These are phyloP conservation scores for Melanophora roralis DNA, from an alignment of 2,888 invertebrate genomes.

Conservation along the genomic window DNA sequence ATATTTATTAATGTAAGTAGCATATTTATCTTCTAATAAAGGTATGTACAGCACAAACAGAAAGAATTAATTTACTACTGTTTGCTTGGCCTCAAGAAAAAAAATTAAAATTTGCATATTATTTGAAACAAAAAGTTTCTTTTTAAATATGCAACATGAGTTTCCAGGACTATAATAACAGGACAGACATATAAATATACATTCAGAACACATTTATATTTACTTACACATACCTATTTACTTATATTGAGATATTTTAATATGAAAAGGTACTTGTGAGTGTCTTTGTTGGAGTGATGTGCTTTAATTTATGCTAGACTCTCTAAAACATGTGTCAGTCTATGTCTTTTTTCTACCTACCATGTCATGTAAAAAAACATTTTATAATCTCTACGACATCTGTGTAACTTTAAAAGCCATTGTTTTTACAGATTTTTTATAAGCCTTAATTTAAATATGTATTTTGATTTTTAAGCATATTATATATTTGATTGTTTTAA, in stretches of 20 bases:
- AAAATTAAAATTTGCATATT: constrained; percentile 53
- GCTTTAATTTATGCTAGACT: background rate
- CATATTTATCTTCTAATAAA: no score
- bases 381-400: constrained; percentile 6
- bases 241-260: background rate
- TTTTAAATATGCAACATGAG: constrained; percentile 57
- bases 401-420: constrained; percentile 22
- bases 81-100: constrained; percentile 1
- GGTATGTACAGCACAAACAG: no score
- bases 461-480: background rate
- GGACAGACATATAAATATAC: background rate
- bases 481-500: background rate
- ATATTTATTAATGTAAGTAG: no score
- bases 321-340: background rate
- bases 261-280: background rate
- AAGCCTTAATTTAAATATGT: background rate
- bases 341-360: constrained; percentile 11
- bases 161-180: constrained; percentile 36
- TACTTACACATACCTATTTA: background rate
- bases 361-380: no score
- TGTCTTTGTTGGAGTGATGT: background rate
- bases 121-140: constrained; percentile 28
- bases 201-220: background rate
- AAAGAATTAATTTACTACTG: background rate
- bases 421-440: constrained; percentile 18